Conservation (phyloP, 2,113 vertebrate species). For the Hippocampus comes region DNA sequence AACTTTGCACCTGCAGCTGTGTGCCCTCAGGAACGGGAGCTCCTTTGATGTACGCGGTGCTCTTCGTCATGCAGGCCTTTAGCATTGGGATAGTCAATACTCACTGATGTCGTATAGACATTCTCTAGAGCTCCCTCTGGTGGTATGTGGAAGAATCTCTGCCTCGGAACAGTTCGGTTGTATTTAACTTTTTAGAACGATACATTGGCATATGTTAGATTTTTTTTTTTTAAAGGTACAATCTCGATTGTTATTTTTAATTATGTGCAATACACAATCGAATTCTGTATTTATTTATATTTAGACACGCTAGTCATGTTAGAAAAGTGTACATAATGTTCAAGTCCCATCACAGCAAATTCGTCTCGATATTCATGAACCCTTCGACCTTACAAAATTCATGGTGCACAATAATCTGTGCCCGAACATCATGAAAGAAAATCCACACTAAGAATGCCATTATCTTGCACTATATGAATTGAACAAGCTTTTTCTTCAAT, state of each 20-base stretch:
- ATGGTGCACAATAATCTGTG: no score
- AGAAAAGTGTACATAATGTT: no score
- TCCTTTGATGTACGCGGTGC: slow-evolving; percentile 61
- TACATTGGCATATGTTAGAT: no score
- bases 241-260: no score
- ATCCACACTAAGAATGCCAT: background rate
- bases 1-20: slow-evolving; percentile 61
- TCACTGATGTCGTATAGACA: slow-evolving; percentile 35
- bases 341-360: no score
- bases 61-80: slow-evolving; percentile 56
- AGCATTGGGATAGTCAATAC: slow-evolving; percentile 56
- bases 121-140: background rate
- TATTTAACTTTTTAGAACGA: no score
- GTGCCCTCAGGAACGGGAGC: slow-evolving; percentile 56
- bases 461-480: background rate
- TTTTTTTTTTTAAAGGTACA: no score
- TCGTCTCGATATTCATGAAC: no score
- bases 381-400: no score
- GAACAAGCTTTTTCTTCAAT: background rate
- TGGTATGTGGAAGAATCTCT: background rate
- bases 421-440: background rate
- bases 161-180: background rate
- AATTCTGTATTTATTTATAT: no score
- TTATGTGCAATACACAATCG: no score
- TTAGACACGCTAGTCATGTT: no score